Percentiles rank a stretch among this genome's conserved stretches.
Conservation (phyloP, 2,888 invertebrate genomes). For the Busseola fusca region DNA sequence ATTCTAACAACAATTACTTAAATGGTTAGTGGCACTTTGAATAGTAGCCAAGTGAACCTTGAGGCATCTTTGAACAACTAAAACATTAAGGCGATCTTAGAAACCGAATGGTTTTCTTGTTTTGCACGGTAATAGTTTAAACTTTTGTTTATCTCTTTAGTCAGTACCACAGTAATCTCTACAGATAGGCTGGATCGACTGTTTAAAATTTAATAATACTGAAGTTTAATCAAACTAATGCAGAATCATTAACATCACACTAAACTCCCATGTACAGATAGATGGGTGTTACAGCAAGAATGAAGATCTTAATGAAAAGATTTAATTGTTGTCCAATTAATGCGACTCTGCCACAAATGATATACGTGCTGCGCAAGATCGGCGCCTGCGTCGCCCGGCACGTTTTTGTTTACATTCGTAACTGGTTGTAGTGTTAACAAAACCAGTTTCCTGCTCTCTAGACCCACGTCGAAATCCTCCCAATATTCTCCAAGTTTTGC, state of each 20-base stretch:
- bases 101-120: constrained; percentile 29
- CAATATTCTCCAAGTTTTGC: constrained; percentile 45
- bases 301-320: constrained; percentile 51
- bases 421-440: constrained; percentile 75
- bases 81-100: constrained; percentile 11
- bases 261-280: background rate
- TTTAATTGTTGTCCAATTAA: constrained; percentile 52
- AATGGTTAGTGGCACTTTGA: constrained; percentile 25
- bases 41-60: constrained; percentile 29
- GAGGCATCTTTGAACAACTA: constrained; percentile 19
- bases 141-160: background rate
- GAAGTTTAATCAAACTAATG: background rate
- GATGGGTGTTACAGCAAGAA: constrained; percentile 18
- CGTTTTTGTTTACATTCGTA: constrained; percentile 81
- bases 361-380: constrained; percentile 56
- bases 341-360: constrained; percentile 37
- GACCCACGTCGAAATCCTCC: constrained; percentile 56
- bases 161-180: background rate
- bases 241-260: background rate
- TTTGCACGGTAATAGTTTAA: constrained; percentile 2
- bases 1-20: constrained; percentile 20
- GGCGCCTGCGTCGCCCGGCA: constrained; percentile 51
- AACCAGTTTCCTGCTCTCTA: constrained; percentile 71
- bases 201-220: background rate
- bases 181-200: background rate